A percentile compares a stretch with the other conserved stretches of the same genome.
Conservation (phyloP, 1,140 invertebrate species). For the Paraescarpia echinospica region DNA sequence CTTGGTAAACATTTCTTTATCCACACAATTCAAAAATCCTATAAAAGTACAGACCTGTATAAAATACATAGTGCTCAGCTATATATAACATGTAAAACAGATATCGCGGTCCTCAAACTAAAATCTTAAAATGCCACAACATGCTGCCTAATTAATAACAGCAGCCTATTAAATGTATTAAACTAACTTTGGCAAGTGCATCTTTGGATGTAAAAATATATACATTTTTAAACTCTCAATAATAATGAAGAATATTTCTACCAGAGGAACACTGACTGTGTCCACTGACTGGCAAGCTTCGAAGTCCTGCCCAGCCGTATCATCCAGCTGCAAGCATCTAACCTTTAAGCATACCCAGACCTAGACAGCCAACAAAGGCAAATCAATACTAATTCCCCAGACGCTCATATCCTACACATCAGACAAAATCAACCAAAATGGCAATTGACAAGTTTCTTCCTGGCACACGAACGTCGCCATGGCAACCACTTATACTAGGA, state of each 20-base stretch:
- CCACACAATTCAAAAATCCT: too few species aligned
- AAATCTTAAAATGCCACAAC: too few species aligned
- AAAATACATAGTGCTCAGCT: too few species aligned
- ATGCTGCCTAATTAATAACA: too few species aligned
- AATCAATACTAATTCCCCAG: background rate
- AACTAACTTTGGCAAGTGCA: background rate
- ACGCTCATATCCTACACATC: background rate
- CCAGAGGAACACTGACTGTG: background rate
- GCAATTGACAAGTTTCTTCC: background rate
- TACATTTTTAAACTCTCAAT: too few species aligned
- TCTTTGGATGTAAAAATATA: background rate
- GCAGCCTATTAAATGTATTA: background rate
- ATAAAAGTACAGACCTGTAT: too few species aligned
- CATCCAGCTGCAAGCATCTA: background rate
- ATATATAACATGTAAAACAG: too few species aligned
- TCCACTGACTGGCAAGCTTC: background rate
- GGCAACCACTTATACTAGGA: background rate
- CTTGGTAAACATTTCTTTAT: too few species aligned
- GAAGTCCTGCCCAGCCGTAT: background rate
- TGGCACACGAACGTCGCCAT: background rate
- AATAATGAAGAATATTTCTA: background rate
- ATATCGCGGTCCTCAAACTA: too few species aligned
- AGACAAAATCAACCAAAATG: constrained; percentile 6
- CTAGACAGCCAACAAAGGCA: background rate
- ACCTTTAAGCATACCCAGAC: background rate